Evolutionary conservation across 2,797 vertebrate species (phyloP), one percentile per base, ranked within the genome.

Genomic region (Coluber constrictor): DNA sequence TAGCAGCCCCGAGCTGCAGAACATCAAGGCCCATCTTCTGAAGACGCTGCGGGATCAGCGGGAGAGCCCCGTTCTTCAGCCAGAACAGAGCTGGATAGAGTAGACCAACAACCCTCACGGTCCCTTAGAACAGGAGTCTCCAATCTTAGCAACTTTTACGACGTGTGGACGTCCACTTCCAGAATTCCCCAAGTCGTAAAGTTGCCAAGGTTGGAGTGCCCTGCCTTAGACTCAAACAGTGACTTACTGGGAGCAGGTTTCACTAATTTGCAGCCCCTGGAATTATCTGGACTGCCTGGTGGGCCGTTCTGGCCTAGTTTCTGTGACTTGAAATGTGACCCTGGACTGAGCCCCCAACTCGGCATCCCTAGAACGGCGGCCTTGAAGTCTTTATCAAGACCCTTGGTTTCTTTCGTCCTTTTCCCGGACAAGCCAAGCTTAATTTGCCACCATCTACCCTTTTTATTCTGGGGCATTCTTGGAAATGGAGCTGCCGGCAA

Each of bases 41-140:
- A n/a, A 18, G n/a, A 11, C 1, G 0, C 74, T 23, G 9, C 0
- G 4, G 74, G 9, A 5, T 12, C 37, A 5, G 11, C 74, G 1
- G 74, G 25, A 47, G 43, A 25, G 37, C 79, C 79, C 74, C 20
- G 2, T 12, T 47, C 74, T 11, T 47, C 74, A 25, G 20, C 37
- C 74, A 43, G 37, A 25, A 4, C 18, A 9, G 32, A 20, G 32
- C 32, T 23, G 37, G 74, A 43, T 23, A 23, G 74, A 79, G 18
- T 23, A 43, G 32, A 79, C 32, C 32, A 37, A 51, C 16, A 43
- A 43, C 37, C 18, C 32, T 79, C 70, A 23, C 10, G 4, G 37
- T 47, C 74, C 18, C 20, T 83, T 11, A 32, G n/a, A 70, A 6
- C 16, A 79, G 70, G 70, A 20, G 15, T 37, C 70, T 37, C 32